phyloP scores from a whole-genome alignment of 1,140 invertebrate species.

The Temnothorax nylanderi region DNA sequence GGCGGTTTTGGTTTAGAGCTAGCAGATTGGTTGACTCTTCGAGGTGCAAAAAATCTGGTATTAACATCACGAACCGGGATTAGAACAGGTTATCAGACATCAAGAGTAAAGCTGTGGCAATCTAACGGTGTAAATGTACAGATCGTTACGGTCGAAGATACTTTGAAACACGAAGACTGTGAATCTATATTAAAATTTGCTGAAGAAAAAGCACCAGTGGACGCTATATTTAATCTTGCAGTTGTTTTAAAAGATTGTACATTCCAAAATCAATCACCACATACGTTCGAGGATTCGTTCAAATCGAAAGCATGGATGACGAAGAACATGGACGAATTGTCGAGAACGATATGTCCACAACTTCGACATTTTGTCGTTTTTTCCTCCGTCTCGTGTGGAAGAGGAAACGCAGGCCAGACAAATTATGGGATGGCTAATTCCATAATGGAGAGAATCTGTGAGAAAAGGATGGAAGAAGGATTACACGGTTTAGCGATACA shows the following conservation, averaged over 20 bases:
- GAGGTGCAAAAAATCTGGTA: constrained; percentile 88
- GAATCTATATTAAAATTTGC: constrained; percentile 87
- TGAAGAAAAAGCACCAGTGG: constrained; percentile 87
- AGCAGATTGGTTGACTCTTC: too few relatives aligned
- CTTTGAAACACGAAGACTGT: constrained; percentile 83
- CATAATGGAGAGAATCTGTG: too few relatives aligned
- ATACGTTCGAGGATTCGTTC: constrained; percentile 84
- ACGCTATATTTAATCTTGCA: constrained; percentile 92
- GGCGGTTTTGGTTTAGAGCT: constrained; percentile 94
- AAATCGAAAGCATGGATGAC: constrained; percentile 83
- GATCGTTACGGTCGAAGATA: constrained; percentile 83
- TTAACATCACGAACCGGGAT: constrained; percentile 90
- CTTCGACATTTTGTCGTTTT: too few relatives aligned
- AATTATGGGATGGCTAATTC: too few relatives aligned
- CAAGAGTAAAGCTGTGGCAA: constrained; percentile 84
- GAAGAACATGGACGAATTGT: too few relatives aligned
- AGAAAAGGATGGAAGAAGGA: too few relatives aligned
- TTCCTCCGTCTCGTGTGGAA: too few relatives aligned
- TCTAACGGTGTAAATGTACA: constrained; percentile 86
- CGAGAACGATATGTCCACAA: too few relatives aligned
- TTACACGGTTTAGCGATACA: too few relatives aligned
- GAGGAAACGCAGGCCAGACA: too few relatives aligned
- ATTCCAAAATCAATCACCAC: constrained; percentile 85
- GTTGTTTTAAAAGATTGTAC: constrained; percentile 87
- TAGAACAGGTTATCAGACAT: constrained; percentile 89